Base-by-base conservation (phyloP, 2,113 vertebrate genomes). In the Aspidoscelis tigris region DNA sequence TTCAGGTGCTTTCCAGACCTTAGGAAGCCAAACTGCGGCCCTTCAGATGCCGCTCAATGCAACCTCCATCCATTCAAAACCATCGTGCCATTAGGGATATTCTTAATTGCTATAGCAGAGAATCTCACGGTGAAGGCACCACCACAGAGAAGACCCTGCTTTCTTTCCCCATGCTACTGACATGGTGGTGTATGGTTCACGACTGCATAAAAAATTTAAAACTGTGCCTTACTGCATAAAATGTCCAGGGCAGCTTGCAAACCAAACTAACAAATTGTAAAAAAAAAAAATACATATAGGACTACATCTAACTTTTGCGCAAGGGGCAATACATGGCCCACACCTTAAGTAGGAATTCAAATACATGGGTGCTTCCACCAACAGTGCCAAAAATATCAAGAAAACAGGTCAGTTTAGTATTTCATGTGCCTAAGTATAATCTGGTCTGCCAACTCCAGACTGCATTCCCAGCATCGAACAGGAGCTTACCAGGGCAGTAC, bases 311-410 rank as follows among this genome's bases (percentile, higher is more conserved):
- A 66, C 41, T 26, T 84, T 2, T 24, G 0, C 20, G 87, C 78
- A 78, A 86, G 7, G 20, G 0, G 90, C 4, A 87, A 24, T 2
- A 55, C 79, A 64, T 2, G 4, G n/a, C 1, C 74, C 2, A 83
- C n/a, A 22, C 71, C 88, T 77, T 87, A 81, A 55, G 76, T 11
- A 78, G 39, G 66, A 88, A 84, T 2, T 47, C 39, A 88, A 50
- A 80, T 7, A 82, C 69, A n/a, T 50, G 16, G 65, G 5, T 68
- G 79, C 78, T 11, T 55, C 11, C 21, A 80, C 44, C 72, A 86
- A 44, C 61, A 84, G 81, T 72, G 12, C 21, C 64, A 58, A 72
- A 80, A 68, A 78, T 80, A 80, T 11, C 43, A 69, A 69, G 43
- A 80, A 78, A 69, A 69, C 24, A 3, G 44, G 39, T 78, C 58